These are phyloP conservation scores for Drosophila erecta DNA, from an alignment of 1,140 invertebrate species.

Conservation along the genomic window DNA sequence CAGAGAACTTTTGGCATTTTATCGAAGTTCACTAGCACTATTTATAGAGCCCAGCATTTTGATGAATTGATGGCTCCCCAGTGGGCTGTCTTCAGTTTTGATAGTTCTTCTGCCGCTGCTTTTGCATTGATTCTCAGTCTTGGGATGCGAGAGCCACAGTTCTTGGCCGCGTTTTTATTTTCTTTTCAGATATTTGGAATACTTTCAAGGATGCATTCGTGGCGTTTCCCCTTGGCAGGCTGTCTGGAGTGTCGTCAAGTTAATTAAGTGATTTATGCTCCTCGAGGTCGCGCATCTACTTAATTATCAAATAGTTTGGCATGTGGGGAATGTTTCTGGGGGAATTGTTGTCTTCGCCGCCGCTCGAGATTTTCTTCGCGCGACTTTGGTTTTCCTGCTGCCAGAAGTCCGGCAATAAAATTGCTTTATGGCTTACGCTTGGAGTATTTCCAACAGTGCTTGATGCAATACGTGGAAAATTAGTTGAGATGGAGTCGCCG, in stretches of 20 bases:
- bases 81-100: constrained; percentile 66
- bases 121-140: constrained; percentile 68
- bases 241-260: constrained; percentile 73
- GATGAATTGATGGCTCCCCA: constrained; percentile 80
- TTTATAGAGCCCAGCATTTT: constrained; percentile 68
- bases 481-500: not conserved
- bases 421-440: constrained; percentile 73
- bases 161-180: constrained; percentile 42
- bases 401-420: constrained; percentile 55
- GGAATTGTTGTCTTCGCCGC: constrained; percentile 55
- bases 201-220: constrained; percentile 74
- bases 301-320: constrained; percentile 83
- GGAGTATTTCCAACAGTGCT: constrained; percentile 58
- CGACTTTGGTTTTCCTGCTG: constrained; percentile 13
- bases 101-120: constrained; percentile 66
- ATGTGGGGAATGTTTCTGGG: constrained; percentile 73
- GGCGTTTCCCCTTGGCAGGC: constrained; percentile 12
- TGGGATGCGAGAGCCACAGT: constrained; percentile 11
- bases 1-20: constrained; percentile 70
- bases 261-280: constrained; percentile 82
- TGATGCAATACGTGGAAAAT: constrained; percentile 7
- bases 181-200: constrained; percentile 67
- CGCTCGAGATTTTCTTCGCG: constrained; percentile 39
- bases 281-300: constrained; percentile 79
- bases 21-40: constrained; percentile 73